phyloP scores from a whole-genome alignment of 2,113 vertebrate species.

The Lethenteron camtschaticum region DNA sequence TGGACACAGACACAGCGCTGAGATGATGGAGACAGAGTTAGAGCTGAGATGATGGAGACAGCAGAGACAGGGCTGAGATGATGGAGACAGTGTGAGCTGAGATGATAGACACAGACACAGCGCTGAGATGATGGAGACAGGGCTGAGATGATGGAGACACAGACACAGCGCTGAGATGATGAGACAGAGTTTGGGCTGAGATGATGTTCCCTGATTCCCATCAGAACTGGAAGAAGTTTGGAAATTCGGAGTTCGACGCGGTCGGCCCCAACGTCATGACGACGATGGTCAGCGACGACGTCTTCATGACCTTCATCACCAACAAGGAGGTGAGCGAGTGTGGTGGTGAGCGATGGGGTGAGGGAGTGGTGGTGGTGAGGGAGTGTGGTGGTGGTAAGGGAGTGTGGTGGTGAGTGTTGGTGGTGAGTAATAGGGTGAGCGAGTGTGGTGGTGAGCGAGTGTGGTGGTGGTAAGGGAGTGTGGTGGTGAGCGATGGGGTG shows the following conservation, averaged over 20 bases:
- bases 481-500: too few species aligned
- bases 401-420: too few species aligned
- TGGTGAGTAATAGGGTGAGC: too few species aligned
- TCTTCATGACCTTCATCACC: conserved; percentile 88
- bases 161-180: not conserved
- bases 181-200: not conserved
- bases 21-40: not conserved
- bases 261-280: conserved; percentile 74
- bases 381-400: too few species aligned
- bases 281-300: conserved; percentile 80
- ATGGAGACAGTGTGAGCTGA: not conserved
- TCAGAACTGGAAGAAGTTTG: conserved; percentile 94
- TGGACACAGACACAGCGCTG: too few species aligned
- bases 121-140: not conserved
- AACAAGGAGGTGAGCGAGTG: conserved; percentile 82
- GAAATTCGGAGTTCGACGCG: conserved; percentile 63
- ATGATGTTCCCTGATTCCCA: not conserved
- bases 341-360: too few species aligned
- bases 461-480: too few species aligned
- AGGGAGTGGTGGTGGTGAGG: too few species aligned
- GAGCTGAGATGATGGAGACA: not conserved
- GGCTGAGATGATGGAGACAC: not conserved
- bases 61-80: not conserved
- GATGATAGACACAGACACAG: not conserved
- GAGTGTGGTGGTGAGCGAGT: too few species aligned